Evolutionary conservation across 1,140 invertebrate species (phyloP), one percentile per base, ranked within the genome.

Genomic region (Chymomyza costata): DNA sequence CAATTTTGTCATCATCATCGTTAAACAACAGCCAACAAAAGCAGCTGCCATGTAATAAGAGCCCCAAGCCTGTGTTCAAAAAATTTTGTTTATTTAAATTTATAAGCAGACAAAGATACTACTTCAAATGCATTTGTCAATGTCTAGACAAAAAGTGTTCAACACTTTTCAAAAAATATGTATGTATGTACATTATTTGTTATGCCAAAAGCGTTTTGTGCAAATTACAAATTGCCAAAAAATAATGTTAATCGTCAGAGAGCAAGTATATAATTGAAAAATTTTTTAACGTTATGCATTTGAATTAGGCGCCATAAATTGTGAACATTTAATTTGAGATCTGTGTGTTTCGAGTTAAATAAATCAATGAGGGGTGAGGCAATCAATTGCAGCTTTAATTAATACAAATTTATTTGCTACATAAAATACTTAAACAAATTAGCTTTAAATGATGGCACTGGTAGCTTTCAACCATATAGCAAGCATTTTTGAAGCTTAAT

Each of bases 351-450:
- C 17, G 21, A 19, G 6, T 30, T 21, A 40, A 59, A 71, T 71
- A 78, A 71, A 64, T 67, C 66, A 66, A 54, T 52, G 35, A 62
- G 38, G 59, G 30, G 30, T 18, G 44, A 8, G 8, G 44, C 44
- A 46, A 16, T 49, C 61, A 70, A 70, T 66, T 70, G 65, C 56
- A 68, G 51, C 50, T 53, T 53, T 51, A 76, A 61, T 73, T 76
- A 52, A 73, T 57, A 65, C 62, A 62, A 71, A 70, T 69, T 69
- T 65, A 70, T 47, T 35, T 46, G 49, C 53, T 54, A 68, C 69
- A 73, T 54, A 65, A 68, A 63, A 60, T 60, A 73, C 30, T 34
- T 38, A 18, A 46, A 59, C 48, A 73, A 70, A 71, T 39, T 14
- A 35, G 56, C 51, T 37, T 46, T 45, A 54, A 63, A 60, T 65